These are phyloP conservation scores for Falco novaeseelandiae DNA, from an alignment of 2,797 vertebrate species.

Conservation along the genomic window DNA sequence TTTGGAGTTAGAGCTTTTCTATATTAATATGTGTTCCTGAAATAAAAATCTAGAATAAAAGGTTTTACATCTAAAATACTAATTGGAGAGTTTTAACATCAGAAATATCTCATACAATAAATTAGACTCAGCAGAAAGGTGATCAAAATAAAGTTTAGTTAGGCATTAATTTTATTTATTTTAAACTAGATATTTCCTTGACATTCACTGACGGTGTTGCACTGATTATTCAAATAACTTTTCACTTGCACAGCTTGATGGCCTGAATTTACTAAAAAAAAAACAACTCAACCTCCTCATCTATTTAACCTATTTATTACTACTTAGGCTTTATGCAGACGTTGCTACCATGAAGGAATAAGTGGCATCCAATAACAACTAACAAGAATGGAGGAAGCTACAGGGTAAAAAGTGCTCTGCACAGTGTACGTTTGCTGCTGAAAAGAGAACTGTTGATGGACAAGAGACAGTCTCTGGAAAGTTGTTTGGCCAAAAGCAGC, in stretches of 20 bases:
- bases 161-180: constrained; percentile 53
- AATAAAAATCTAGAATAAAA: constrained; percentile 8
- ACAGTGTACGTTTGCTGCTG: constrained; percentile 58
- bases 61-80: not conserved
- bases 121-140: constrained; percentile 47
- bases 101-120: constrained; percentile 20
- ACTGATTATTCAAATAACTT: constrained; percentile 45
- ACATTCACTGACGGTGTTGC: constrained; percentile 35
- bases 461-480: constrained; percentile 71
- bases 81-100: not conserved
- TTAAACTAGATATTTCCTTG: constrained; percentile 49
- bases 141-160: constrained; percentile 59
- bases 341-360: constrained; percentile 4
- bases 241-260: constrained; percentile 14
- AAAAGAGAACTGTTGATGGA: constrained; percentile 76
- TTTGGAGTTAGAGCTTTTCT: not conserved
- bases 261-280: constrained; percentile 17
- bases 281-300: not conserved
- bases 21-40: not conserved
- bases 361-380: constrained; percentile 8
- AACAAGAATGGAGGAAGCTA: constrained; percentile 40
- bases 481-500: constrained; percentile 71
- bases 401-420: constrained; percentile 41
- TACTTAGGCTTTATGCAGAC: not conserved
- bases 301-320: constrained; percentile 13